Percentiles rank a stretch among this genome's conserved stretches.
These are phyloP conservation scores for Pseudachorutes palmiensis DNA, from an alignment of 1,140 invertebrate genomes.

Conservation along the genomic window DNA sequence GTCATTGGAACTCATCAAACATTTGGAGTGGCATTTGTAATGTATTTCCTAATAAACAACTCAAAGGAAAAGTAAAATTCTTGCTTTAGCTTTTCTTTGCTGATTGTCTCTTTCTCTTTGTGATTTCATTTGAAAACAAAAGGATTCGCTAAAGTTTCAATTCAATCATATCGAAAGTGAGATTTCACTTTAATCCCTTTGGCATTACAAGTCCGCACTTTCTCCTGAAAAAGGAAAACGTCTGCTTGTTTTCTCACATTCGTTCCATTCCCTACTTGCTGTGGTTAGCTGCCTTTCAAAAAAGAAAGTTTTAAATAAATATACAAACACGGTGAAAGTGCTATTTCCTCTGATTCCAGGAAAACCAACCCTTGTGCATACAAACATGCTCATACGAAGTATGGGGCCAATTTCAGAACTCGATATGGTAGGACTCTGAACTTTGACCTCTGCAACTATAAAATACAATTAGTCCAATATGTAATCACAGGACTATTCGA, in stretches of 20 bases:
- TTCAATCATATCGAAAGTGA: constrained; percentile 1
- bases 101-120: not conserved
- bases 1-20: no score
- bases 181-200: not conserved
- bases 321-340: not conserved
- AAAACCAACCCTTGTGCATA: constrained; percentile 75
- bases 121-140: constrained; percentile 2
- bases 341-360: no score
- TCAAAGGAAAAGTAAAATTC: no score
- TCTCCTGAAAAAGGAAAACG: not conserved
- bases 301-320: not conserved
- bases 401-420: constrained; percentile 92
- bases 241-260: not conserved
- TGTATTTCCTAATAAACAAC: no score
- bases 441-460: not conserved
- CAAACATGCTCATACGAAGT: constrained; percentile 83
- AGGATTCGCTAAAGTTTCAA: not conserved
- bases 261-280: not conserved
- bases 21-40: no score
- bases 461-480: not conserved
- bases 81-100: no score
- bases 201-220: not conserved
- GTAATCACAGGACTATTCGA: constrained; percentile 74
- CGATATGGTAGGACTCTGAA: constrained; percentile 90
- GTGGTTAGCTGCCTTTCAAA: no score